Conservation (phyloP, 2,888 invertebrate genomes). For the Macrophya annulata region DNA sequence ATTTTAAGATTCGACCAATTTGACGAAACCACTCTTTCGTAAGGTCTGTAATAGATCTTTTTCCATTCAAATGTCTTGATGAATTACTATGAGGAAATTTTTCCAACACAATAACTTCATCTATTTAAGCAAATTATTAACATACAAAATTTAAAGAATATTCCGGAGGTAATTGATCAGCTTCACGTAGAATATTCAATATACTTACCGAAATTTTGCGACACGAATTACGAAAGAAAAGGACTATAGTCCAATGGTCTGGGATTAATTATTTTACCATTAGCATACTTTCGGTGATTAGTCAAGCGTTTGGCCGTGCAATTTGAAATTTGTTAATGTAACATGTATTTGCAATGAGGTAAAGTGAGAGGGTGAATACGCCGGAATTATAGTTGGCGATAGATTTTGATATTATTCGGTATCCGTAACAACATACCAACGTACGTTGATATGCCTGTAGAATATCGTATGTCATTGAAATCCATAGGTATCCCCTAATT, state of each 20-base stretch:
- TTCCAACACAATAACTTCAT: background rate
- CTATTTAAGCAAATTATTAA: background rate
- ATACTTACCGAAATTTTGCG: background rate
- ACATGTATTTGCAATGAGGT: background rate
- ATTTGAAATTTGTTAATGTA: background rate
- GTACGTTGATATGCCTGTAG: background rate
- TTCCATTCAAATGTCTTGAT: background rate
- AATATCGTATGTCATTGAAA: constrained; percentile 8
- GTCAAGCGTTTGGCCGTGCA: background rate
- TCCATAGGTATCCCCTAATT: constrained; percentile 19
- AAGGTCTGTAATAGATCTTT: background rate
- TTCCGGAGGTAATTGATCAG: background rate
- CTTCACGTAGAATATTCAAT: background rate
- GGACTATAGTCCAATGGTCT: background rate
- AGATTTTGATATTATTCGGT: background rate
- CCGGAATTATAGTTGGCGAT: background rate
- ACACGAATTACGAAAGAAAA: background rate
- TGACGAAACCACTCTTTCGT: background rate
- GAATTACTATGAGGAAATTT: background rate
- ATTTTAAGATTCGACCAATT: background rate
- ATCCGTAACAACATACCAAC: constrained; percentile 1
- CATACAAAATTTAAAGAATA: background rate
- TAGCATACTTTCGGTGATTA: background rate
- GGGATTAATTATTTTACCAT: background rate
- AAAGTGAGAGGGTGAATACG: background rate